These are phyloP conservation scores for Hypanus sabinus DNA, from an alignment of 2,113 vertebrate genomes.

Conservation along the genomic window DNA sequence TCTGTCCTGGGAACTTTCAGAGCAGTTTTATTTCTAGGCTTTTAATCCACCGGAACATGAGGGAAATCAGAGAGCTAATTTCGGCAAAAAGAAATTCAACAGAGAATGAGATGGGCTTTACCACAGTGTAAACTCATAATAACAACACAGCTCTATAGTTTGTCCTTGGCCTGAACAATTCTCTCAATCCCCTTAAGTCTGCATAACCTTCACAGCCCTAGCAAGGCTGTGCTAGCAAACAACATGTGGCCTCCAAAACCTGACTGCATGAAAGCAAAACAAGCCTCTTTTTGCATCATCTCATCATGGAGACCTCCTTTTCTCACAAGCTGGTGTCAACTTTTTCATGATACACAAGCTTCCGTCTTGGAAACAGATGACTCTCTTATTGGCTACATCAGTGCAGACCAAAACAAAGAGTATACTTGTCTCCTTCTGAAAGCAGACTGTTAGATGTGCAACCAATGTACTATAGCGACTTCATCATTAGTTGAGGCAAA, in stretches of 20 bases:
- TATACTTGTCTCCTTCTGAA: neutral
- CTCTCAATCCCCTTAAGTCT: neutral
- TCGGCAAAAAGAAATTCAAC: neutral
- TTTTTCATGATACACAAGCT: conserved; percentile 14
- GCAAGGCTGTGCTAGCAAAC: conserved; percentile 51
- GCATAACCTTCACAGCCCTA: conserved; percentile 20
- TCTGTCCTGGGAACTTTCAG: neutral
- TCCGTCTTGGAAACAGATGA: conserved; percentile 26
- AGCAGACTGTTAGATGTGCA: conserved; percentile 23
- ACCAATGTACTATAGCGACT: neutral
- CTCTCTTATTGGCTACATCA: conserved; percentile 16
- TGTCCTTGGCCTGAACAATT: conserved; percentile 24
- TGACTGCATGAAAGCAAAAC: conserved; percentile 33
- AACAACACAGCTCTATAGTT: neutral
- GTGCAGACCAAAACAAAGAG: conserved; percentile 21
- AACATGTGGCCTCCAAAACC: conserved; percentile 46
- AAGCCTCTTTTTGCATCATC: conserved; percentile 29
- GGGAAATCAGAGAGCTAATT: neutral
- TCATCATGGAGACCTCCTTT: neutral
- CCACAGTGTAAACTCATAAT: neutral
- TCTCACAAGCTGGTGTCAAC: conserved; percentile 25
- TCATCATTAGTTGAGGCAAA: neutral
- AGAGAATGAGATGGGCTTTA: neutral
- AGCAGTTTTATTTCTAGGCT: neutral
- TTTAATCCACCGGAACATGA: neutral